phyloP scores from a whole-genome alignment of 2,888 invertebrate species.

The Ischnus inquisitorius region DNA sequence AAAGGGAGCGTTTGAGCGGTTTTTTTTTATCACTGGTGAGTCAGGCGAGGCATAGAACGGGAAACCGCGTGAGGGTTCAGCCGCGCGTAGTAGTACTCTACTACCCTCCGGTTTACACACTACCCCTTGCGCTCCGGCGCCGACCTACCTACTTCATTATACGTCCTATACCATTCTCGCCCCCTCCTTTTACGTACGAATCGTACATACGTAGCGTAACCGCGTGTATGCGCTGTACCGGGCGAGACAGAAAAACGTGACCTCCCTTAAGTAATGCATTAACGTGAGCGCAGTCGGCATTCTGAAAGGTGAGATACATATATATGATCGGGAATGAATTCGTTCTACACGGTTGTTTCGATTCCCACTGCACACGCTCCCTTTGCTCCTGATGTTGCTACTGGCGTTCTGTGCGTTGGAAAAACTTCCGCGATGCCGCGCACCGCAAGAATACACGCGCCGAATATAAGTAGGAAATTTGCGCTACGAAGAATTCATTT shows the following conservation, averaged over 20 bases:
- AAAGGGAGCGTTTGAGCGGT: conserved; percentile 30
- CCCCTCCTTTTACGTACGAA: conserved; percentile 19
- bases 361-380: conserved; percentile 16
- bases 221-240: conserved; percentile 51
- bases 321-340: conserved; percentile 45
- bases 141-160: conserved; percentile 58
- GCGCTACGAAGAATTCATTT: background rate
- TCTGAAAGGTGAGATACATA: conserved; percentile 26
- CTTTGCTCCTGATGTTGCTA: conserved; percentile 16
- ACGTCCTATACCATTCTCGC: conserved; percentile 36
- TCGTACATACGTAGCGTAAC: conserved; percentile 24
- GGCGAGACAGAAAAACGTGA: conserved; percentile 70
- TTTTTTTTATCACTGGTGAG: conserved; percentile 38
- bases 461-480: conserved; percentile 40
- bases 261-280: conserved; percentile 74
- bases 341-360: conserved; percentile 32
- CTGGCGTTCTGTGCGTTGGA: conserved; percentile 1
- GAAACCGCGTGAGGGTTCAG: conserved; percentile 50
- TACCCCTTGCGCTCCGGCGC: conserved; percentile 39
- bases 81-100: conserved; percentile 17
- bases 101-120: conserved; percentile 35
- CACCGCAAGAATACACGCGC: conserved; percentile 7
- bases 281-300: conserved; percentile 63
- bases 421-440: conserved; percentile 46
- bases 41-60: conserved; percentile 30